phyloP scores from a whole-genome alignment of 2,888 invertebrate species.

The Autographa gamma region DNA sequence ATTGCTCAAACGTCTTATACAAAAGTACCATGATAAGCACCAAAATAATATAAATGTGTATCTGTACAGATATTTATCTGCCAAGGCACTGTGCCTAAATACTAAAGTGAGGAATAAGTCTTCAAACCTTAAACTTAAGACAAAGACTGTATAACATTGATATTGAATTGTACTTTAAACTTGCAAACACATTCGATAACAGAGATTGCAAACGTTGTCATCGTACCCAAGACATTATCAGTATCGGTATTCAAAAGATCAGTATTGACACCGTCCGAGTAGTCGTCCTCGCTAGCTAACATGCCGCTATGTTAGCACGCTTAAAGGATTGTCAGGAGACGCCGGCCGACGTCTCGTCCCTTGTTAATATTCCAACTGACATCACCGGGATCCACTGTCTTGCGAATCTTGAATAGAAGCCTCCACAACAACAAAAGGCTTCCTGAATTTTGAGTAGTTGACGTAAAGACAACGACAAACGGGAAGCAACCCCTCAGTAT shows the following conservation, averaged over 20 bases:
- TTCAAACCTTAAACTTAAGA: neutral
- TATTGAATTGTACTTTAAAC: slow-evolving; percentile 36
- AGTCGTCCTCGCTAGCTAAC: slow-evolving; percentile 21
- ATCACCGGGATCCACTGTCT: slow-evolving; percentile 77
- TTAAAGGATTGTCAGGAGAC: slow-evolving; percentile 74
- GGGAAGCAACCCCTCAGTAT: slow-evolving; percentile 62
- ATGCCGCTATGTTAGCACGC: slow-evolving; percentile 57
- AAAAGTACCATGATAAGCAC: too few relatives aligned
- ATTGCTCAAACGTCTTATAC: too few relatives aligned
- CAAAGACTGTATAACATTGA: slow-evolving; percentile 13
- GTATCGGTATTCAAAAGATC: slow-evolving; percentile 59
- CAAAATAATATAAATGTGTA: too few relatives aligned
- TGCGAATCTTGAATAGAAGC: slow-evolving; percentile 80
- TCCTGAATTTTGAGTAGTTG: slow-evolving; percentile 81
- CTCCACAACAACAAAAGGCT: slow-evolving; percentile 77
- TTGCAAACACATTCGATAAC: slow-evolving; percentile 40
- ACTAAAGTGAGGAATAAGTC: neutral
- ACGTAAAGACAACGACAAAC: slow-evolving; percentile 68
- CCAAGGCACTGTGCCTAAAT: neutral
- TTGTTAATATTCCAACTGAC: slow-evolving; percentile 83
- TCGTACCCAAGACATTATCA: slow-evolving; percentile 54
- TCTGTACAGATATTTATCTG: too few relatives aligned
- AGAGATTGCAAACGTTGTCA: slow-evolving; percentile 34
- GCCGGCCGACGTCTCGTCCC: slow-evolving; percentile 71
- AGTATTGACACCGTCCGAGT: slow-evolving; percentile 59